Evolutionary conservation across 2,888 invertebrate genomes (phyloP).

Genomic region (Pollenia angustigena): DNA sequence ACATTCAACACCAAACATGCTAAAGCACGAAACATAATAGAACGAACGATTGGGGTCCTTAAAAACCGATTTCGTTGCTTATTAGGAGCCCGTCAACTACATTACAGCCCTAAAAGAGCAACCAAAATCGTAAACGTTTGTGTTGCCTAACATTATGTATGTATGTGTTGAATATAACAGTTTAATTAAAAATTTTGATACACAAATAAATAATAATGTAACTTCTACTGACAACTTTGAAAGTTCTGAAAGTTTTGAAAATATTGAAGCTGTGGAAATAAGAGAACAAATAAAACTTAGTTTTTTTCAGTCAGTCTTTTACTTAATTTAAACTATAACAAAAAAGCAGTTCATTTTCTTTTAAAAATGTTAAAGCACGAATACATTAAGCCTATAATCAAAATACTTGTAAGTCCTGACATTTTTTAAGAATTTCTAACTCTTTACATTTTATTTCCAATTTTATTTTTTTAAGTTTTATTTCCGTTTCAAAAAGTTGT

Average conservation of each 20-base stretch:
- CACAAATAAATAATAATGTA: not conserved
- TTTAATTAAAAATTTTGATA: not conserved
- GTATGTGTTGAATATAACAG: not conserved
- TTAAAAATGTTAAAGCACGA: not conserved
- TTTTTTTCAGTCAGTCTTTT: not conserved
- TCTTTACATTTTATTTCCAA: constrained; percentile 46
- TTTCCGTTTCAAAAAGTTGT: constrained; percentile 37
- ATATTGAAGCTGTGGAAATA: not conserved
- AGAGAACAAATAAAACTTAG: constrained; percentile 29
- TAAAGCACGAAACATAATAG: no score
- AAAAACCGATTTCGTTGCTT: no score
- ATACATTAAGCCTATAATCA: no score
- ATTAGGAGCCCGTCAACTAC: no score
- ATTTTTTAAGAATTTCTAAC: constrained; percentile 15
- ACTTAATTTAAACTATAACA: no score
- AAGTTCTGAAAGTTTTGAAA: not conserved
- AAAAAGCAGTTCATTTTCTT: no score
- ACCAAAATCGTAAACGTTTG: no score
- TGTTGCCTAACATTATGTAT: constrained; percentile 13
- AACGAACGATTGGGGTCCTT: no score
- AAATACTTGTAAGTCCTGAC: no score
- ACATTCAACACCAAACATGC: constrained; percentile 8
- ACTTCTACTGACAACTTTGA: not conserved
- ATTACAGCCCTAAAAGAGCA: no score
- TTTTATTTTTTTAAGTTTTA: constrained; percentile 31